Evolutionary conservation across 2,797 vertebrate genomes (phyloP), one percentile per base, ranked within the genome.

Genomic region (Mus caroli): DNA sequence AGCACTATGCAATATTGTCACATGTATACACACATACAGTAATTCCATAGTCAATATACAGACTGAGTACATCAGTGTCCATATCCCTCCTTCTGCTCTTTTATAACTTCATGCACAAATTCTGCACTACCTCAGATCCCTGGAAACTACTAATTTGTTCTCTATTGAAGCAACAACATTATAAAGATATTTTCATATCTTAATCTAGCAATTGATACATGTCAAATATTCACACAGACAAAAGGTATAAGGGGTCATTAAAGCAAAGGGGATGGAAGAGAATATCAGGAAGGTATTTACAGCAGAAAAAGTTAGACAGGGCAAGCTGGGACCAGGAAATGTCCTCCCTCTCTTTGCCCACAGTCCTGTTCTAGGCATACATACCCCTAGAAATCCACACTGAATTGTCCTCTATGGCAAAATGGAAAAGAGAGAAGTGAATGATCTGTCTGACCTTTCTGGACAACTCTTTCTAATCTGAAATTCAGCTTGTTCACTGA

Each of bases 401-500:
- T 67, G 31, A 50, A 34, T 26, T 26, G 12, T 14, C 13, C 13
- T 37, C 14, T 8, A 12, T 10, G 12, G 12, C 50, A 67, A 64
- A 20, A 10, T 5, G 6, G 13, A 4, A 71, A 73, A 24, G 54
- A 60, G 52, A 52, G 2, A 80, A 62, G 75, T 1, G 1, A 50
- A 50, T 75, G 15, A 60, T 37, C 22, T 71, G 6, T 28, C 13
- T 62, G 78, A 91, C 26, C 34, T 83, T 31, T 58, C 37, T 56
- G 58, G 50, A 67, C 5, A n/a, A 79, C 82, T 13, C 19, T 85
- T 28, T 88, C 64, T 62, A 78, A 40, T 77, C 22, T 37, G 2
- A 4, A 95, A 91, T 91, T 83, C 85, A 86, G 75, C 56, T 60
- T n/a, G 89, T 58, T 60, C 13, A 22, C 14, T 91, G 12, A 14